Conservation (phyloP, 2,888 invertebrate genomes). For the Caenorhabditis drosophilae region DNA sequence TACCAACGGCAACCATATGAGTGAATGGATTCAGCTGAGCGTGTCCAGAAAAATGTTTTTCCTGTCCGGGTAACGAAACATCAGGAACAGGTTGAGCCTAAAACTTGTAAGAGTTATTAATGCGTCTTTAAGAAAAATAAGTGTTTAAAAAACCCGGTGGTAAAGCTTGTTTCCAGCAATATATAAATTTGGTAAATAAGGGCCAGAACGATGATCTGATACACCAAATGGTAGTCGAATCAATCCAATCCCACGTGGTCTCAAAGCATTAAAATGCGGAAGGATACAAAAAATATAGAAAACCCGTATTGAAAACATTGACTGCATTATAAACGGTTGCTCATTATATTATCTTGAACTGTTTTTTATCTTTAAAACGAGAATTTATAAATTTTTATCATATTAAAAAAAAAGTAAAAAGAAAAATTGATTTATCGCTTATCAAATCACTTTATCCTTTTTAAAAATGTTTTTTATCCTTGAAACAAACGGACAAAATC, state of each 20-base stretch:
- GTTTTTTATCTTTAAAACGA: too few relatives aligned
- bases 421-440: too few relatives aligned
- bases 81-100: slow-evolving; percentile 50
- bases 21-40: slow-evolving; percentile 54
- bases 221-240: slow-evolving; percentile 53
- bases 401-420: too few relatives aligned
- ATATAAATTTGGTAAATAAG: slow-evolving; percentile 49
- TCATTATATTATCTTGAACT: too few relatives aligned
- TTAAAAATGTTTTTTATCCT: too few relatives aligned
- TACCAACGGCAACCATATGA: slow-evolving; percentile 47
- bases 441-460: too few relatives aligned
- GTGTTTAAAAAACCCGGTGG: slow-evolving; percentile 25
- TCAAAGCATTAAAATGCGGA: slow-evolving; percentile 4
- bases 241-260: slow-evolving; percentile 50
- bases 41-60: slow-evolving; percentile 53
- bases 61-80: slow-evolving; percentile 50
- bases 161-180: slow-evolving; percentile 54
- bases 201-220: slow-evolving; percentile 54
- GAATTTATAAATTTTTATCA: too few relatives aligned
- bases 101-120: not conserved
- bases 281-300: too few relatives aligned
- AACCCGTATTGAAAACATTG: too few relatives aligned
- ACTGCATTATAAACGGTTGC: too few relatives aligned
- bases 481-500: too few relatives aligned
- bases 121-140: not conserved